Evolutionary conservation across 2,797 vertebrate species (phyloP).

Genomic region (Coregonus ussuriensis): DNA sequence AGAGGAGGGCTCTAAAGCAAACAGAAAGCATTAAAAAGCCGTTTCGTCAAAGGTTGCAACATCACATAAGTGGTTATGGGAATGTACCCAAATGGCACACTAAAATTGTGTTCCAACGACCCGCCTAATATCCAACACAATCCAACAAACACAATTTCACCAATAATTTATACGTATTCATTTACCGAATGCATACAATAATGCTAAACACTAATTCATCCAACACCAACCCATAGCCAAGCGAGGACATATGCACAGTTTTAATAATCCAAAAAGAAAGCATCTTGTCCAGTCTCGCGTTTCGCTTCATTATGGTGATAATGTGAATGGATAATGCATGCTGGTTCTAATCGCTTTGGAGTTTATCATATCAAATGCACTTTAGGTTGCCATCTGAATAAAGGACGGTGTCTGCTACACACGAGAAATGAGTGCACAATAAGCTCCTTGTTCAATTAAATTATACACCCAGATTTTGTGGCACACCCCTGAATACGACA

Average conservation of each 20-base stretch:
- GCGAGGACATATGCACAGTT: slow-evolving; percentile 42
- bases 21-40: slow-evolving; percentile 52
- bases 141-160: slow-evolving; percentile 7
- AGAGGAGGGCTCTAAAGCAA: slow-evolving; percentile 47
- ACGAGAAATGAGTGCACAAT: slow-evolving; percentile 5
- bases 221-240: not conserved
- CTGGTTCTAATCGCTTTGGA: not conserved
- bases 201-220: slow-evolving; percentile 31
- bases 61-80: slow-evolving; percentile 69
- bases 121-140: slow-evolving; percentile 21
- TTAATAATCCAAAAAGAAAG: slow-evolving; percentile 38
- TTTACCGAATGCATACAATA: slow-evolving; percentile 41
- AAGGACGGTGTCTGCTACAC: not conserved
- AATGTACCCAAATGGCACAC: slow-evolving; percentile 78
- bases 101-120: slow-evolving; percentile 53
- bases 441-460: not conserved
- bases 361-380: slow-evolving; percentile 20
- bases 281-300: slow-evolving; percentile 16
- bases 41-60: slow-evolving; percentile 38
- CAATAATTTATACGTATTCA: slow-evolving; percentile 45
- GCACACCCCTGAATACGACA: not conserved
- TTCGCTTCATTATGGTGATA: slow-evolving; percentile 11
- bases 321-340: not conserved
- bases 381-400: slow-evolving; percentile 11
- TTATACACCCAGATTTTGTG: not conserved